Evolutionary conservation across 1,140 invertebrate genomes (phyloP).

Genomic region (Vanessa atalanta): DNA sequence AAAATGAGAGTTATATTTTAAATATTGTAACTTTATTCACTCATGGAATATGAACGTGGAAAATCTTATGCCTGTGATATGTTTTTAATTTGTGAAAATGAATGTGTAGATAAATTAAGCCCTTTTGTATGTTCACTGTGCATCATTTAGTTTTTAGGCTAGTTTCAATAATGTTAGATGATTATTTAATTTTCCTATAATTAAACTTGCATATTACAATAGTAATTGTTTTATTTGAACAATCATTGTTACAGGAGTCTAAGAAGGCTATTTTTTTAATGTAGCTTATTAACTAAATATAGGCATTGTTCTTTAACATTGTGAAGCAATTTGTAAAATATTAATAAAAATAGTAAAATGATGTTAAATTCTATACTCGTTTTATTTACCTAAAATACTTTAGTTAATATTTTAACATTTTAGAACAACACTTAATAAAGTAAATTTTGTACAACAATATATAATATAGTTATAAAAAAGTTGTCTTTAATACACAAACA

Average conservation of each 20-base stretch:
- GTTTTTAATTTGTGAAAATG: slow-evolving; percentile 32
- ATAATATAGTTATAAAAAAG: too few relatives aligned
- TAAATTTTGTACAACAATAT: too few relatives aligned
- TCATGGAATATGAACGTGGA: slow-evolving; percentile 5
- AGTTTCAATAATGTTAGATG: slow-evolving; percentile 11
- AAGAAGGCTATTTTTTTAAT: background rate
- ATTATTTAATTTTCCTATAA: slow-evolving; percentile 4
- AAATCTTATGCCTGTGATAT: slow-evolving; percentile 41
- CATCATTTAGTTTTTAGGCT: slow-evolving; percentile 26
- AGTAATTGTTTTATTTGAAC: background rate
- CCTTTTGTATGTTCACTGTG: slow-evolving; percentile 11
- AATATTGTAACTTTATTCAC: slow-evolving; percentile 2
- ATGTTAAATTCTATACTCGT: slow-evolving; percentile 1
- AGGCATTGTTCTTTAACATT: slow-evolving; percentile 1
- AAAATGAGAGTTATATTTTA: slow-evolving; percentile 15
- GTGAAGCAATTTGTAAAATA: slow-evolving; percentile 12
- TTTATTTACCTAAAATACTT: background rate
- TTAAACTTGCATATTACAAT: slow-evolving; percentile 2
- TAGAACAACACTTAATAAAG: too few relatives aligned
- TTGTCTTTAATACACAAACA: background rate
- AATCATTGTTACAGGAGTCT: slow-evolving; percentile 7
- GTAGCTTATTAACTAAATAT: background rate
- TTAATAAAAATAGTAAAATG: slow-evolving; percentile 13
- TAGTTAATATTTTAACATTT: too few relatives aligned
- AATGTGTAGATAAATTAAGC: slow-evolving; percentile 15